Base-by-base conservation (phyloP, 2,888 invertebrate genomes). In the Drosophila robusta region DNA sequence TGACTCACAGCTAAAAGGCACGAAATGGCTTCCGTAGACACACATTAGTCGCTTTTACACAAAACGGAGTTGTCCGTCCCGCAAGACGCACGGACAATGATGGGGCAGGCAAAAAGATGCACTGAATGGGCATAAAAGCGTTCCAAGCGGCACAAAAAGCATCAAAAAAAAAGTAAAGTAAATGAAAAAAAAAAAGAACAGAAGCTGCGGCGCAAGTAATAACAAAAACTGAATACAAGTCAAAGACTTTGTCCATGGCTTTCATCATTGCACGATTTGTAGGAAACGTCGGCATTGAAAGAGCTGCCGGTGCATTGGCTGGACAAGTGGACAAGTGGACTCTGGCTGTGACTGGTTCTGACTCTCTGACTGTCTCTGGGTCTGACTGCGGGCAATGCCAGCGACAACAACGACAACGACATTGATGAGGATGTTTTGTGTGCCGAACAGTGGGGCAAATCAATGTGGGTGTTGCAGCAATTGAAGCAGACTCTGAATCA, bases 41-140 rank as follows among this genome's bases (percentile, higher is more conserved):
- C 88, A 88, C 89, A 90, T 88, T 88, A 88, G 89, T 85, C 85
- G 90, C 89, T 81, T 84, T 87, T 81, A 89, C 90, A 87, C 89
- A 85, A 87, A 87, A 79, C 63, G 67, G 41, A 65, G 11, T 39
- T 46, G 71, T 70, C 73, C 52, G 73, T 62, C 57, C 46, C 24
- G 38, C 11, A 46, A 51, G 50, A 55, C 46, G 36, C 60, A 29
- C 58, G 61, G 60, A 63, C 67, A 72, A 75, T 65, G 76, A 60
- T 58, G 66, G 45, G 34, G 46, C 56, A 49, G 55, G 76, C 51
- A 58, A 61, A 61, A 68, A 81, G 87, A 77, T 87, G 85, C 80
- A 82, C 80, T 82, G 77, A 87, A 89, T 87, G 89, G 75, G 83
- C 86, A 88, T 79, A 79, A 89, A 86, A 79, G 88, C 76, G 81